A percentile compares a stretch with the other conserved stretches of the same genome.
phyloP scores from a whole-genome alignment of 2,888 invertebrate species.

The Drosophila lutescens region DNA sequence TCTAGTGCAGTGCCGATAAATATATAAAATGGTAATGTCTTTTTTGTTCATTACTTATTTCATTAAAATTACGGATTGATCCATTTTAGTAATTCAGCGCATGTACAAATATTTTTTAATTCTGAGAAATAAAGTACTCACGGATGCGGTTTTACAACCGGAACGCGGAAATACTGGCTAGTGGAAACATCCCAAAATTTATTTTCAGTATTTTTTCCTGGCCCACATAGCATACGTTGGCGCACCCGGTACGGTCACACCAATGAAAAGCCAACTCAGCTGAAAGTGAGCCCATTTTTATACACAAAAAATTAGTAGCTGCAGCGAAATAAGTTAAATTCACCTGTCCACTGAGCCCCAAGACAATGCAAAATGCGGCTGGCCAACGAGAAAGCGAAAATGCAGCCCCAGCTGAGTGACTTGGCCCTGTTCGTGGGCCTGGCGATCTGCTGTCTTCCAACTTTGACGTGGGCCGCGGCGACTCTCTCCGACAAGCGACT shows the following conservation, averaged over 20 bases:
- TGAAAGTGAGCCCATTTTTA: constrained; percentile 66
- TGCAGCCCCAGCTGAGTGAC: constrained; percentile 52
- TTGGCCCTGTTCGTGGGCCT: constrained; percentile 34
- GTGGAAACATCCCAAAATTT: neutral
- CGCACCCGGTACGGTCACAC: constrained; percentile 37
- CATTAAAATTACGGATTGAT: no score
- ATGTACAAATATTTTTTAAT: no score
- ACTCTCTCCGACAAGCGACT: constrained; percentile 88
- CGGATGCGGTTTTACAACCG: neutral
- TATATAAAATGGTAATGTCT: no score
- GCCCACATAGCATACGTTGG: neutral
- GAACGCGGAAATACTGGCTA: neutral
- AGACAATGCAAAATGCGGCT: constrained; percentile 75
- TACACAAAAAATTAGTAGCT: constrained; percentile 34
- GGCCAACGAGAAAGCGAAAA: constrained; percentile 55
- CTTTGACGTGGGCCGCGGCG: constrained; percentile 41
- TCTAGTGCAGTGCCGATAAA: no score
- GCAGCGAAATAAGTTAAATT: constrained; percentile 18
- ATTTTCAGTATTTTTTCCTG: constrained; percentile 9
- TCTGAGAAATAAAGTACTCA: no score
- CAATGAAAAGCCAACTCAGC: constrained; percentile 76
- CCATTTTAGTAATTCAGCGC: no score
- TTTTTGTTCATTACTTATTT: no score
- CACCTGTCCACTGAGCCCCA: constrained; percentile 4
- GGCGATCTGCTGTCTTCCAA: constrained; percentile 59